These are phyloP conservation scores for Pagrus major DNA, from an alignment of 2,113 vertebrate genomes.

Conservation along the genomic window DNA sequence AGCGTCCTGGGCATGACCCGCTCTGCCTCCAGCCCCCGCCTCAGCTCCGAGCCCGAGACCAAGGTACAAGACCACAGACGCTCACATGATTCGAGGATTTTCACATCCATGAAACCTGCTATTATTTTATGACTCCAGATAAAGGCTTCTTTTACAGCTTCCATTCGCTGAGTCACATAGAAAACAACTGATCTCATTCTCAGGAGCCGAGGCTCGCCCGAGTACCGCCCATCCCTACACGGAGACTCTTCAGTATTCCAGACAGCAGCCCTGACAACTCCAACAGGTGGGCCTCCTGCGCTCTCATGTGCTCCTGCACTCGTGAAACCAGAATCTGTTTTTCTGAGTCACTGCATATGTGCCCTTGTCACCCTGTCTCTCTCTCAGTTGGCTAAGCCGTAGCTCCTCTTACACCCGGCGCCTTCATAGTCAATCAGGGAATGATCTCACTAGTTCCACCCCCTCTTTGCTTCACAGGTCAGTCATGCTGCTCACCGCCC, in stretches of 20 bases:
- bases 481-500: conserved; percentile 66
- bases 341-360: conserved; percentile 58
- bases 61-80: conserved; percentile 71
- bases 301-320: conserved; percentile 9
- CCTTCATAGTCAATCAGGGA: conserved; percentile 81
- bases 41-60: conserved; percentile 82
- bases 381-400: conserved; percentile 84
- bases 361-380: conserved; percentile 58
- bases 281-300: conserved; percentile 76
- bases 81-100: conserved; percentile 22
- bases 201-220: conserved; percentile 85
- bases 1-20: conserved; percentile 80
- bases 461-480: conserved; percentile 85
- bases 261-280: conserved; percentile 81
- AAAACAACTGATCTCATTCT: conserved; percentile 20
- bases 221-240: conserved; percentile 83
- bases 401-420: conserved; percentile 87
- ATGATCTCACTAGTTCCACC: conserved; percentile 81
- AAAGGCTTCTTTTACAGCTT: conserved; percentile 42
- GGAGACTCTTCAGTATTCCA: conserved; percentile 84
- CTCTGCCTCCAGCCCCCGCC: conserved; percentile 86
- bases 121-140: conserved; percentile 16
- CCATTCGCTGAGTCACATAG: not conserved
- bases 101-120: not conserved
- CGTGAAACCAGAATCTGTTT: conserved; percentile 49